Percentiles rank a stretch among this genome's conserved stretches.
Conservation (phyloP, 2,888 invertebrate species). For the Acanthosoma haemorrhoidale region DNA sequence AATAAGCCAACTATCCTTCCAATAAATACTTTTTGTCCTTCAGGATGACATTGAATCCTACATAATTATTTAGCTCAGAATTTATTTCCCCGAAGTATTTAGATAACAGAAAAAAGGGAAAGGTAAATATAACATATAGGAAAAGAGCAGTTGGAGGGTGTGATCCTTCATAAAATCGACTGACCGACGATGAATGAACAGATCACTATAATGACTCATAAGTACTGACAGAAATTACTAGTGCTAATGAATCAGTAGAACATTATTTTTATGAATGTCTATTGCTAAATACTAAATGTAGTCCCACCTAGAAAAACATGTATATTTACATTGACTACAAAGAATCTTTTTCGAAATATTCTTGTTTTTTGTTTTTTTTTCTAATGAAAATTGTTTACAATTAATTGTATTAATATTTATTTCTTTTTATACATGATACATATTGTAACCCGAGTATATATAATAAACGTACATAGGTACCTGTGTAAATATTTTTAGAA, state of each 20-base stretch:
- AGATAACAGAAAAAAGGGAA: too few species aligned
- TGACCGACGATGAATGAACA: too few species aligned
- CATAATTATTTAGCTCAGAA: too few species aligned
- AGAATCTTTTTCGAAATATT: constrained; percentile 4
- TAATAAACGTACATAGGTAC: constrained; percentile 14
- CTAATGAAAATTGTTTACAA: not conserved
- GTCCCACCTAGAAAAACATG: constrained; percentile 15
- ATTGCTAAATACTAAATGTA: not conserved
- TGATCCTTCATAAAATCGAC: too few species aligned
- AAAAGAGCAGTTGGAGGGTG: too few species aligned
- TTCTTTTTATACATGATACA: not conserved
- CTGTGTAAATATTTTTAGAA: constrained; percentile 25
- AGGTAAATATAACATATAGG: too few species aligned
- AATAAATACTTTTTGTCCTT: too few species aligned
- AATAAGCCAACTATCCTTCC: too few species aligned
- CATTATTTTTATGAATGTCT: constrained; percentile 4
- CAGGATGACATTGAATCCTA: too few species aligned
- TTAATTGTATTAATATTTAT: not conserved
- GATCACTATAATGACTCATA: too few species aligned
- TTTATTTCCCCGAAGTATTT: too few species aligned
- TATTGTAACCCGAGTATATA: not conserved
- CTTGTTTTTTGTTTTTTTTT: not conserved
- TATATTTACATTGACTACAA: not conserved
- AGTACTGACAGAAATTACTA: too few species aligned
- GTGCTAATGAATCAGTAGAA: constrained; percentile 4